phyloP scores from a whole-genome alignment of 2,113 vertebrate species.

The Cricetomys ansorgei region DNA sequence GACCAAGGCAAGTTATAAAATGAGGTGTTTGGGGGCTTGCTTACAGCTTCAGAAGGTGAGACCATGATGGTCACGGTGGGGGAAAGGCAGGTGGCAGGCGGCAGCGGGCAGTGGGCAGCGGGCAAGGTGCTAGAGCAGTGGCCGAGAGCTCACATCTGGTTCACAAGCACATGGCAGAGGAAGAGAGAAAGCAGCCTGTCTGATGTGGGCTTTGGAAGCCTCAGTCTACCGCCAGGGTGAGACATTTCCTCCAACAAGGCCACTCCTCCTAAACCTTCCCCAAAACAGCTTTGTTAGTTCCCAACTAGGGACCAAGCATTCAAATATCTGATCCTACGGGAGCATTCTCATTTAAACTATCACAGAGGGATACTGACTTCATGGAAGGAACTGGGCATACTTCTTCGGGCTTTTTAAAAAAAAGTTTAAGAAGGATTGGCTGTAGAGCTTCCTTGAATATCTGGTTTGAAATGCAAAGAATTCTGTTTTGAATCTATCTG shows the following conservation, averaged over 20 bases:
- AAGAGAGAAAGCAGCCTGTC: neutral
- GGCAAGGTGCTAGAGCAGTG: neutral
- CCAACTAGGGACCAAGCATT: neutral
- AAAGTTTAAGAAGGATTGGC: neutral
- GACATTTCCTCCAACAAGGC: neutral
- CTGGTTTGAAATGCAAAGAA: too few species aligned
- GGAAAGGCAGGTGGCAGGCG: too few species aligned
- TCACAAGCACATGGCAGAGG: too few species aligned
- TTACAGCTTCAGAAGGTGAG: neutral
- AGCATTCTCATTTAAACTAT: neutral
- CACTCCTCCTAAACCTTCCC: neutral
- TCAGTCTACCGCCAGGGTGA: neutral
- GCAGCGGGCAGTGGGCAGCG: too few species aligned
- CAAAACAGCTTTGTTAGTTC: neutral
- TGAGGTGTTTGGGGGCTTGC: neutral
- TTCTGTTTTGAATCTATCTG: too few species aligned
- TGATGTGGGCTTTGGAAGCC: neutral
- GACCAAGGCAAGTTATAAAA: neutral
- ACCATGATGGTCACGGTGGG: neutral
- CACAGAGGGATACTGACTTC: neutral
- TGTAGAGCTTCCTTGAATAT: neutral
- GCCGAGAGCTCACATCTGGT: too few species aligned
- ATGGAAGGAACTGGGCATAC: neutral
- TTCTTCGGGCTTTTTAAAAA: too few species aligned
- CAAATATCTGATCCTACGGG: neutral